Base-by-base conservation (phyloP, 1,140 invertebrate species). In the Hirudo medicinalis region DNA sequence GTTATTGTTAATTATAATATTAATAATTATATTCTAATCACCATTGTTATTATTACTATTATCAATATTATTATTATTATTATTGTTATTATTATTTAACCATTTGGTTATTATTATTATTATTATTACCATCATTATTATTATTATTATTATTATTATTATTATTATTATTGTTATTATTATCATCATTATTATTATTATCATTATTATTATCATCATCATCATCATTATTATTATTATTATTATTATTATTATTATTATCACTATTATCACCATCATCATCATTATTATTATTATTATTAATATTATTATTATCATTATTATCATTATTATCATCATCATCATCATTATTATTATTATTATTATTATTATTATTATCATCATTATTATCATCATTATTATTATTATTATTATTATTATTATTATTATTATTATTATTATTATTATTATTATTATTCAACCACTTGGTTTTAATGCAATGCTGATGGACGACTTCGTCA, bases 341-440 rank as follows among this genome's bases (percentile, higher is more conserved):
- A 13, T 63, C 8, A n/a, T 63, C 19, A 63, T 63, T 20, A n/a
- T 19, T 32, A n/a, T 63, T 32, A 25, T 13, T 22, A 63, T 57
- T 25, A 57, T 57, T 25, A 57, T 57, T 25, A 57, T 57, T 25
- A n/a, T 57, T 20, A 57, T 57, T 25, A 57, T 57, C 9, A 57
- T 57, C 9, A 57, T 57, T 25, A n/a, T 57, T 20, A 57, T 57
- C 9, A 57, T 57, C 9, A 57, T 57, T 25, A 57, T 57, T 25
- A n/a, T 57, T 20, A 57, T 57, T 25, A 57, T 57, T 25, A 57
- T 57, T 25, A 57, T 57, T 25, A n/a, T 57, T 20, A 57, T 57
- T 25, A 63, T 67, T n/a, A n/a, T 63, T 32, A 13, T n/a, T 13
- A 25, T 63, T 22, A 63, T 63, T 32, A 63, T 22, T 32, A 63